Evolutionary conservation across 2,113 vertebrate species (phyloP).

Genomic region (Natator depressus): DNA sequence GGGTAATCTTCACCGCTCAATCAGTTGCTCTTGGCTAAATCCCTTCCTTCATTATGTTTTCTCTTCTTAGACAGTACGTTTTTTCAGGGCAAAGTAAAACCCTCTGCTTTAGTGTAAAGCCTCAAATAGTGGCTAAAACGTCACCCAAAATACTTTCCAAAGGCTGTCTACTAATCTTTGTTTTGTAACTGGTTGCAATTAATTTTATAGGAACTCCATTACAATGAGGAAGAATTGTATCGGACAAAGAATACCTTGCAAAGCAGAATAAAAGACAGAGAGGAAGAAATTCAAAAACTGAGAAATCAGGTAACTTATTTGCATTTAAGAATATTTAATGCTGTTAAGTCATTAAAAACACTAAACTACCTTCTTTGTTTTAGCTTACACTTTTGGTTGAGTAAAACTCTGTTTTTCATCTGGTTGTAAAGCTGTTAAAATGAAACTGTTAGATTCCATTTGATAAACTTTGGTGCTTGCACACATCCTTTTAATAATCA

Average conservation of each 20-base stretch:
- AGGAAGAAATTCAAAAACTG: constrained; percentile 98
- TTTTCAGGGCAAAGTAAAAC: not conserved
- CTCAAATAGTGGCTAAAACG: not conserved
- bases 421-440: not conserved
- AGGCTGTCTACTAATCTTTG: not conserved
- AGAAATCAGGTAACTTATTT: constrained; percentile 89
- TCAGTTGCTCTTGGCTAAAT: not conserved
- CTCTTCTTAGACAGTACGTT: not conserved
- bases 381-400: not conserved
- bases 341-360: not conserved
- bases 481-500: not conserved
- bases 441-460: not conserved
- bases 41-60: not conserved
- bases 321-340: not conserved
- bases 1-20: not conserved
- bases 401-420: not conserved
- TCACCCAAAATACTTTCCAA: not conserved
- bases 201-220: constrained; percentile 87
- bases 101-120: not conserved
- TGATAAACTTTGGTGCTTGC: not conserved
- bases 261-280: constrained; percentile 93
- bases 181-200: not conserved
- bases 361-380: not conserved
- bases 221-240: constrained; percentile 92
- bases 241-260: constrained; percentile 90